Conservation (phyloP, 2,888 invertebrate genomes). For the Oithona nana region DNA sequence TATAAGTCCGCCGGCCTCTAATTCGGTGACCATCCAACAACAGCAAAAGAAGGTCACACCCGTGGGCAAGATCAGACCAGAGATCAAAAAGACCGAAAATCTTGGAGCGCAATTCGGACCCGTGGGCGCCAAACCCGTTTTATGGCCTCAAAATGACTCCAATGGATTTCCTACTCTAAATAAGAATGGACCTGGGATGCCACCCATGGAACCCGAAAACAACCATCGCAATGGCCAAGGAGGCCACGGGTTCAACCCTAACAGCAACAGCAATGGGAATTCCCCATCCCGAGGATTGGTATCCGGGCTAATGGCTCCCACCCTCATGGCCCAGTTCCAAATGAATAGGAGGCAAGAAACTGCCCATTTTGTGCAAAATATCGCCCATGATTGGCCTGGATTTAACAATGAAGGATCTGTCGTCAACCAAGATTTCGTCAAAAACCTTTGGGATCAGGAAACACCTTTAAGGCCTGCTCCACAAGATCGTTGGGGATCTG, state of each 20-base stretch:
- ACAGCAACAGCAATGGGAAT: background rate
- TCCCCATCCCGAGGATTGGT: background rate
- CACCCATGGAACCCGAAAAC: background rate
- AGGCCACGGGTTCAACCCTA: too few relatives aligned
- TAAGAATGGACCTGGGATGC: background rate
- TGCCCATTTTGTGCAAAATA: background rate
- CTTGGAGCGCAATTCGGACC: slow-evolving; percentile 13
- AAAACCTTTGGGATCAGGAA: too few relatives aligned
- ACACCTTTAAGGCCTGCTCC: too few relatives aligned
- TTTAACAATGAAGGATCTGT: background rate
- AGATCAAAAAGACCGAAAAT: slow-evolving; percentile 19
- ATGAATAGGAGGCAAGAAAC: background rate
- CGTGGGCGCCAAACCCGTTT: slow-evolving; percentile 3
- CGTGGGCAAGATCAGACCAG: slow-evolving; percentile 21
- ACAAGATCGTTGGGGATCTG: too few relatives aligned
- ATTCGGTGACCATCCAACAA: background rate
- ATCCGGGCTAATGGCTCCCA: background rate
- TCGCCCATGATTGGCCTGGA: background rate
- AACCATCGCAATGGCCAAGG: background rate
- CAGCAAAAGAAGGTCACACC: slow-evolving; percentile 18
- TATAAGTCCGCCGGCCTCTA: background rate
- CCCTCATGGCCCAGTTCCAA: background rate
- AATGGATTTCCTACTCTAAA: too few relatives aligned
- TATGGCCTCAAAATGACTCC: background rate
- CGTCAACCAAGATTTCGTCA: too few relatives aligned